Evolutionary conservation across 2,888 invertebrate genomes (phyloP).

Genomic region (Ypsolopha scabrella): DNA sequence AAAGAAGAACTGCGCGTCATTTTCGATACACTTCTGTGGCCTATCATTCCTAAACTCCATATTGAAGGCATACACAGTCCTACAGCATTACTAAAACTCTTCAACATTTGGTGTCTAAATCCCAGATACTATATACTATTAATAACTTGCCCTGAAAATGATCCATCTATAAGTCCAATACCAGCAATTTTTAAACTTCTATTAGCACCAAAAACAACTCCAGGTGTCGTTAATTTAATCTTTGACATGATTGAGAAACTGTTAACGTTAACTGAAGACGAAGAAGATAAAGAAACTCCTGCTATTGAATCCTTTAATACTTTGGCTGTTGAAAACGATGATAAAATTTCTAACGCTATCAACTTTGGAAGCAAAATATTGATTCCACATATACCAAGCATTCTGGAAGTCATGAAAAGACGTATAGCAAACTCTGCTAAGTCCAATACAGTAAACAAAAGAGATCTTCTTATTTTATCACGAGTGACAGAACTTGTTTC

Average conservation of each 20-base stretch:
- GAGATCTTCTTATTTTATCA: constrained; percentile 80
- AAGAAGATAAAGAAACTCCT: constrained; percentile 52
- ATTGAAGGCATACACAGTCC: constrained; percentile 87
- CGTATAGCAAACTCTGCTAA: constrained; percentile 72
- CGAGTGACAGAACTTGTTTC: constrained; percentile 81
- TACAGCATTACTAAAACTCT: constrained; percentile 83
- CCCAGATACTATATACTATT: constrained; percentile 82
- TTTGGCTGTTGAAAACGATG: constrained; percentile 25
- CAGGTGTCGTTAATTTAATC: constrained; percentile 75
- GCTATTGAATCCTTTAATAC: constrained; percentile 45
- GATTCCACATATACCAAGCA: constrained; percentile 77
- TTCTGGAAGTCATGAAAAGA: constrained; percentile 77
- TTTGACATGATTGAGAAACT: constrained; percentile 82
- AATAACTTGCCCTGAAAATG: constrained; percentile 64
- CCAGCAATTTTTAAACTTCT: constrained; percentile 79
- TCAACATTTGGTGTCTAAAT: constrained; percentile 84
- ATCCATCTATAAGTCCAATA: constrained; percentile 67
- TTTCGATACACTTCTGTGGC: constrained; percentile 85
- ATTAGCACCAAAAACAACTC: constrained; percentile 75
- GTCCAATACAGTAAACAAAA: constrained; percentile 72
- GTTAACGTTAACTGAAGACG: constrained; percentile 74
- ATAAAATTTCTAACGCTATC: constrained; percentile 23
- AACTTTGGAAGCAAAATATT: constrained; percentile 82
- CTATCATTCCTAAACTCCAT: constrained; percentile 79
- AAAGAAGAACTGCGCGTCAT: constrained; percentile 78